phyloP scores from a whole-genome alignment of 2,113 vertebrate genomes.

The Gnathonemus longibarbis region DNA sequence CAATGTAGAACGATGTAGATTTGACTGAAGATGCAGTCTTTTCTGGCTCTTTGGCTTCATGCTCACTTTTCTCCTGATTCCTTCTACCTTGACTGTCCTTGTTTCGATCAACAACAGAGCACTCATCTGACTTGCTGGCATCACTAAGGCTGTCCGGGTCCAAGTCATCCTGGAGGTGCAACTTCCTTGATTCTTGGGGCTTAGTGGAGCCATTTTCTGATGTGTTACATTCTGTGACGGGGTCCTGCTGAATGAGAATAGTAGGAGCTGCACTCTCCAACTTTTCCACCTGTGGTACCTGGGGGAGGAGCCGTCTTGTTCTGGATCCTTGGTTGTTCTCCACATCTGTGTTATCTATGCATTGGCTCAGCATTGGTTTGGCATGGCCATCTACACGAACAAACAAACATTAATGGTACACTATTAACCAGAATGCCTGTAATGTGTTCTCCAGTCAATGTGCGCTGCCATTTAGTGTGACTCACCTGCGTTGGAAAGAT shows the following conservation, averaged over 20 bases:
- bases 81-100: not conserved
- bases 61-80: not conserved
- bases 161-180: conserved; percentile 75
- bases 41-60: conserved; percentile 22
- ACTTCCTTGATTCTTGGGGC: conserved; percentile 39
- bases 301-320: conserved; percentile 67
- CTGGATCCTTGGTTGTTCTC: conserved; percentile 58
- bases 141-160: conserved; percentile 95
- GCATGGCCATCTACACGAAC: conserved; percentile 44
- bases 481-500: conserved; percentile 51
- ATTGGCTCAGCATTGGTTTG: conserved; percentile 32
- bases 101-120: conserved; percentile 55
- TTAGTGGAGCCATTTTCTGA: conserved; percentile 39
- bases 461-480: not conserved
- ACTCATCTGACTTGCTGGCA: conserved; percentile 83
- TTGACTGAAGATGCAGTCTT: conserved; percentile 40
- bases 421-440: not conserved
- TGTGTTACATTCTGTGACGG: conserved; percentile 52
- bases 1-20: conserved; percentile 67
- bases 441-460: not conserved
- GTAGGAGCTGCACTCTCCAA: conserved; percentile 55
- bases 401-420: conserved; percentile 22
- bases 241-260: conserved; percentile 63
- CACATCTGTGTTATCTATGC: conserved; percentile 41
- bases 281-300: conserved; percentile 58